phyloP scores from a whole-genome alignment of 2,888 invertebrate species.

The Chrysina gloriosa region DNA sequence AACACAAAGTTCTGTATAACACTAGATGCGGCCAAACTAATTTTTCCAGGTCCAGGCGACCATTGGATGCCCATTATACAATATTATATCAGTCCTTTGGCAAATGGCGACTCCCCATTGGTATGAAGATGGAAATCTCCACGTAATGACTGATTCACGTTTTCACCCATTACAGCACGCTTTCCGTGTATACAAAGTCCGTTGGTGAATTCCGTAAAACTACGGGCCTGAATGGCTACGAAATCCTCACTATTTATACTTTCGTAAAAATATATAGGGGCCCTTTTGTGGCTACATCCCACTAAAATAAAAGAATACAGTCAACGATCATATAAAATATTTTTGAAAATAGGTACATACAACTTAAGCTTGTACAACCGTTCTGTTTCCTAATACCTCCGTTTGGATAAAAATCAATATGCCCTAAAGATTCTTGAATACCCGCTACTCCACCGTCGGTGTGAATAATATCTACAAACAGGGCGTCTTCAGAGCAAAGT shows the following conservation, averaged over 20 bases:
- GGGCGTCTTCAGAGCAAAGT: conserved; percentile 73
- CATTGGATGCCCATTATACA: background rate
- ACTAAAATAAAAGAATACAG: conserved; percentile 64
- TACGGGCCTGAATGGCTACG: conserved; percentile 34
- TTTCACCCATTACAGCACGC: conserved; percentile 41
- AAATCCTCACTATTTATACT: conserved; percentile 44
- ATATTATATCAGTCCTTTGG: conserved; percentile 20
- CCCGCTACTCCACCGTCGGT: conserved; percentile 74
- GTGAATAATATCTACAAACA: conserved; percentile 78
- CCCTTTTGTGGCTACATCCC: conserved; percentile 68
- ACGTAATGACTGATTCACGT: conserved; percentile 17
- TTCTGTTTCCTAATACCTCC: conserved; percentile 73
- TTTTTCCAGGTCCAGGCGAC: too few species aligned
- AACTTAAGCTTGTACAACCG: conserved; percentile 66
- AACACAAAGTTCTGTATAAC: too few species aligned
- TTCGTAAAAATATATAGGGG: conserved; percentile 44
- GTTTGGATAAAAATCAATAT: conserved; percentile 79
- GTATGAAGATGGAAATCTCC: conserved; percentile 40
- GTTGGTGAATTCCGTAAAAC: conserved; percentile 16
- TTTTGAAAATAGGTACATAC: background rate
- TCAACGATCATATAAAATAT: background rate
- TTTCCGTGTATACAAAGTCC: conserved; percentile 7
- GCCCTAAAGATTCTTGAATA: conserved; percentile 70
- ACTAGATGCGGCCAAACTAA: too few species aligned
- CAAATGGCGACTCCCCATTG: conserved; percentile 38